phyloP scores from a whole-genome alignment of 2,888 invertebrate genomes.

The Hydroisotoma schaefferi region DNA sequence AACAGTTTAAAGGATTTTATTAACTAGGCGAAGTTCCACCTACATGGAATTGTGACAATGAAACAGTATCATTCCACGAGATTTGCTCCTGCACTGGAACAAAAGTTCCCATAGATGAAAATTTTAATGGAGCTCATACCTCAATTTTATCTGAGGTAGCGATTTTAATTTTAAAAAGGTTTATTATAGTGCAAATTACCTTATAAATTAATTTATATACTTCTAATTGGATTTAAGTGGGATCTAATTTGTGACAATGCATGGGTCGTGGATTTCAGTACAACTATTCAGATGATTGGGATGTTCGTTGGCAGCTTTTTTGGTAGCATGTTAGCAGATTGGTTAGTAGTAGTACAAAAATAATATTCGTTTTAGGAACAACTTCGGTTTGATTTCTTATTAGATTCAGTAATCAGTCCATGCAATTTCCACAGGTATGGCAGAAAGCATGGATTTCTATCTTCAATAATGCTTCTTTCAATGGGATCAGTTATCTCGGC shows the following conservation, averaged over 20 bases:
- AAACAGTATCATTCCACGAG: neutral
- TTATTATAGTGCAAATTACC: no score
- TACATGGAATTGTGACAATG: slow-evolving; percentile 5
- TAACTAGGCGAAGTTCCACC: slow-evolving; percentile 5
- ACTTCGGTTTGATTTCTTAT: no score
- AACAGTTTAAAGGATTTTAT: no score
- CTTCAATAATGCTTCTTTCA: slow-evolving; percentile 27
- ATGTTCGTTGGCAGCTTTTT: slow-evolving; percentile 30
- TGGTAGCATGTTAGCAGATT: slow-evolving; percentile 32
- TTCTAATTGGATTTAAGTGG: no score
- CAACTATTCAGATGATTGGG: slow-evolving; percentile 41
- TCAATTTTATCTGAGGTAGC: slow-evolving; percentile 5
- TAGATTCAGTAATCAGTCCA: no score
- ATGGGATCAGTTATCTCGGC: slow-evolving; percentile 27
- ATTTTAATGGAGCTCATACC: neutral
- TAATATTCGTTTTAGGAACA: no score
- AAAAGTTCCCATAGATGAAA: no score
- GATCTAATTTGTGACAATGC: slow-evolving; percentile 28
- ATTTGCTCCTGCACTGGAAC: neutral
- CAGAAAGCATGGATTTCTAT: slow-evolving; percentile 26
- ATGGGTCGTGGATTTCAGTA: slow-evolving; percentile 39
- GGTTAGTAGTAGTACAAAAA: slow-evolving; percentile 17
- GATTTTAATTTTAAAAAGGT: no score
- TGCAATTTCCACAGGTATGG: slow-evolving; percentile 32
- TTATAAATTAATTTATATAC: no score